Conservation (phyloP, 2,888 invertebrate genomes). For the Temnothorax unifasciatus region DNA sequence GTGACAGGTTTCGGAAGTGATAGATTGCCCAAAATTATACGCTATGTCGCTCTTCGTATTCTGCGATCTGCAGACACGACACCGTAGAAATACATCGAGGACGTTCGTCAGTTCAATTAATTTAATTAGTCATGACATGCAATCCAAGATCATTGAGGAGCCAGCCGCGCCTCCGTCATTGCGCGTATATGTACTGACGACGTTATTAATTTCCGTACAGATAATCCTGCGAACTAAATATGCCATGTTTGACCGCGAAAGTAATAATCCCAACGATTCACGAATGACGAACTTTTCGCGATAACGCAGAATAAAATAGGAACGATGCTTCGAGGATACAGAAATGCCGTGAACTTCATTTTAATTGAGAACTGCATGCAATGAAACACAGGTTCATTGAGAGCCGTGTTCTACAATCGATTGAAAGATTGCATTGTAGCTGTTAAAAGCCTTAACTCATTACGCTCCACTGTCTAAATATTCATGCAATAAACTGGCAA, state of each 20-base stretch:
- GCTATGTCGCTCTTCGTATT: neutral
- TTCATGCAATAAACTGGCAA: constrained; percentile 17
- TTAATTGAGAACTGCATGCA: neutral
- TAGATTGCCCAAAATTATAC: constrained; percentile 13
- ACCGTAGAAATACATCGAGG: constrained; percentile 28
- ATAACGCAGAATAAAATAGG: neutral
- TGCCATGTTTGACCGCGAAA: neutral
- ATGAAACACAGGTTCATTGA: constrained; percentile 5
- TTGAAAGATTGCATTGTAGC: neutral
- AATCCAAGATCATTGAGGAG: constrained; percentile 53
- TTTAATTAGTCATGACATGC: neutral
- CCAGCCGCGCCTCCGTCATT: too few species aligned
- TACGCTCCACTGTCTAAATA: neutral
- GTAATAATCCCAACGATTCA: neutral
- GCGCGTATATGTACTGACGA: neutral
- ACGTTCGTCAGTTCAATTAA: constrained; percentile 15
- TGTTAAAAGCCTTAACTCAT: neutral
- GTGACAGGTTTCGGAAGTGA: neutral
- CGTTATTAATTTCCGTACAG: neutral
- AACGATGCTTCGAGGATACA: neutral
- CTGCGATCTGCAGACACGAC: neutral
- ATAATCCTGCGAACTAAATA: neutral
- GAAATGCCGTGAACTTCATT: neutral
- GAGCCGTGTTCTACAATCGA: neutral
- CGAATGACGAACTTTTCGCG: neutral